phyloP scores from a whole-genome alignment of 2,113 vertebrate species.

The Leptobrachium leishanense region DNA sequence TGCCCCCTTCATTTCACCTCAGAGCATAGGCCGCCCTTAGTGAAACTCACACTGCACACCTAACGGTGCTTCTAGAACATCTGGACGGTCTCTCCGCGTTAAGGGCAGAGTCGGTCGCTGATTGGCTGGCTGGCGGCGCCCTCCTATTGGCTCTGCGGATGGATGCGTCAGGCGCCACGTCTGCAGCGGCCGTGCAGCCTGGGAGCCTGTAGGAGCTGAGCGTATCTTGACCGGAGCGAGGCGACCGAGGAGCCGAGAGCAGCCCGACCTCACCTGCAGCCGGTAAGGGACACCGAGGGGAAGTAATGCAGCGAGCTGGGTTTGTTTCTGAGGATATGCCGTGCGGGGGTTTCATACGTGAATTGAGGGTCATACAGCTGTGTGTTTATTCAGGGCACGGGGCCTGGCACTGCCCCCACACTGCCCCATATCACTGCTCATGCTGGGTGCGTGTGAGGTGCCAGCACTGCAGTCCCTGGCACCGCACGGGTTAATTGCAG shows the following conservation, averaged over 20 bases:
- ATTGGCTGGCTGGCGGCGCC: constrained; percentile 46
- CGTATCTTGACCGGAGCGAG: neutral
- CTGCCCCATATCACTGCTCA: no score
- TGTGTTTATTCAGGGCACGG: no score
- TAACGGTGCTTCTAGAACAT: constrained; percentile 37
- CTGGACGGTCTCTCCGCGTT: constrained; percentile 43
- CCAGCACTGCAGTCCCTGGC: no score
- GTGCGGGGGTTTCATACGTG: no score
- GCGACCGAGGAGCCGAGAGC: neutral
- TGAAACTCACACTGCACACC: constrained; percentile 18
- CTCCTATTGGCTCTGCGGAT: constrained; percentile 35
- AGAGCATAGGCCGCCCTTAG: no score
- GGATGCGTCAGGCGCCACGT: constrained; percentile 69
- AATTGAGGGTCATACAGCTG: no score
- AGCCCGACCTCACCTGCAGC: neutral
- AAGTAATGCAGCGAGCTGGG: no score
- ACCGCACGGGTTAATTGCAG: no score
- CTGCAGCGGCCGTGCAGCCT: constrained; percentile 56
- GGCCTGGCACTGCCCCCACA: no score
- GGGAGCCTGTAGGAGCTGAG: neutral
- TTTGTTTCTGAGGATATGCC: no score
- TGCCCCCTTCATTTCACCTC: no score
- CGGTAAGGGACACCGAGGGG: neutral
- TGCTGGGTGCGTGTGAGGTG: no score
- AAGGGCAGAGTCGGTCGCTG: constrained; percentile 14